Evolutionary conservation across 2,797 vertebrate species (phyloP), one percentile per base, ranked within the genome.

Genomic region (Oreochromis mossambicus): DNA sequence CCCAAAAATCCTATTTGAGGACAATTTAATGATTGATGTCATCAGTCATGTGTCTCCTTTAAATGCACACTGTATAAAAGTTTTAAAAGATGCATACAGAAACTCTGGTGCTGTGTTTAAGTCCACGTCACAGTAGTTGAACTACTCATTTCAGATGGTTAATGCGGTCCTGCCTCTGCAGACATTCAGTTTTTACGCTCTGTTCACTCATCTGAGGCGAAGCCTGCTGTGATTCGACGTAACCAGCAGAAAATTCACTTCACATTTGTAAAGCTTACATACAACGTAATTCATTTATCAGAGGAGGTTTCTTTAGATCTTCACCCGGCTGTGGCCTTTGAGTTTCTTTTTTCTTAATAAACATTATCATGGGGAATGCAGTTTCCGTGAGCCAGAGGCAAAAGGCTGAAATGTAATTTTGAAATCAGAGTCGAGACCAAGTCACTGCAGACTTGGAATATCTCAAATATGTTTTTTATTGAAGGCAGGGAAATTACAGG

Each of bases 11-110:
- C 12, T 24, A 24, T 68, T 68, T 0, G 63, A 15, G 13, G 0
- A 10, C 1, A 43, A 24, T 68, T 19, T 34, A 34, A 19, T 34
- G 29, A 34, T 58, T 19, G 56, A 19, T 19, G 15, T 66, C 19
- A 43, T 43, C n/a, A 68, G 38, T 9, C 1, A 68, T 1, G 2
- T 68, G n/a, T 41, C 36, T 3, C 2, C 36, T 68, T 66, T 41
- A 41, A 68, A 68, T 68, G 12, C 63, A 41, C 7, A 24, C 12
- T 24, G n/a, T 24, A 0, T 43, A 41, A 24, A 0, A 0, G 36
- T 43, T 14, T 41, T 24, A 38, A 38, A 66, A 66, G 19, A 38
- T 8, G 34, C 70, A 32, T 48, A 29, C 4, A 80, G 46, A 29
- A 51, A 21, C 14, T n/a, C 11, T 26, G 50, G 14, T 36, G n/a